Base-by-base conservation (phyloP, 2,113 vertebrate genomes). In the Odontesthes bonariensis region DNA sequence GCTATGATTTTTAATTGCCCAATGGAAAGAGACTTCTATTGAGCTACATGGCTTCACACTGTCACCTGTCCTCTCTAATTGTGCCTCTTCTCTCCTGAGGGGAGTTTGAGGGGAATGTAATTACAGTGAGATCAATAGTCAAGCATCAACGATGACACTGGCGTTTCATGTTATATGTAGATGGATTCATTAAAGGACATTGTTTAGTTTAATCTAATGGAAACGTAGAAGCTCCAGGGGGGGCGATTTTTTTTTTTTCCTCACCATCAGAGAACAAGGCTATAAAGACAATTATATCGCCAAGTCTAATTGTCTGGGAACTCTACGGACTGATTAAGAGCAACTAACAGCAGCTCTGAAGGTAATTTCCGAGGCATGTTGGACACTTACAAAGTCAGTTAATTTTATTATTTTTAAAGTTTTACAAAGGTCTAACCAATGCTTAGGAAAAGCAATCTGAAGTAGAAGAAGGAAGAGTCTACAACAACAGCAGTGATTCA, bases 61-160 rank as follows among this genome's bases (percentile, higher is more conserved):
- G 88, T 89, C 89, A 91, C 88, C 85, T 85, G 88, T 86, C 84
- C 70, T 58, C 73, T 88, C 53, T 87, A 89, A 89, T 88, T 91
- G 85, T 49, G 10, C 6, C 27, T 72, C 76, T 65, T 68, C 63
- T 40, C 64, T 81, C 82, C 81, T 69, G 66, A 79, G 81, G 75
- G 73, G 83, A 72, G 72, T 42, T 66, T 80, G 69, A 76, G 68
- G 73, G 68, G 83, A 87, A 84, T 82, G 83, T 72, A 89, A 90
- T 90, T 91, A 89, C 53, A 19, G 8, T 11, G 23, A 77, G 84
- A 92, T 90, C 90, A 83, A 91, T 91, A 87, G 86, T 65, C 56
- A 54, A 51, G 75, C 66, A 59, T 72, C 17, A 68, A 52, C 59
- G 35, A 69, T 76, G 81, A 78, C 75, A 81, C 57, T 79, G 86